phyloP scores from a whole-genome alignment of 2,888 invertebrate species.

The Stegana nigrithorax region DNA sequence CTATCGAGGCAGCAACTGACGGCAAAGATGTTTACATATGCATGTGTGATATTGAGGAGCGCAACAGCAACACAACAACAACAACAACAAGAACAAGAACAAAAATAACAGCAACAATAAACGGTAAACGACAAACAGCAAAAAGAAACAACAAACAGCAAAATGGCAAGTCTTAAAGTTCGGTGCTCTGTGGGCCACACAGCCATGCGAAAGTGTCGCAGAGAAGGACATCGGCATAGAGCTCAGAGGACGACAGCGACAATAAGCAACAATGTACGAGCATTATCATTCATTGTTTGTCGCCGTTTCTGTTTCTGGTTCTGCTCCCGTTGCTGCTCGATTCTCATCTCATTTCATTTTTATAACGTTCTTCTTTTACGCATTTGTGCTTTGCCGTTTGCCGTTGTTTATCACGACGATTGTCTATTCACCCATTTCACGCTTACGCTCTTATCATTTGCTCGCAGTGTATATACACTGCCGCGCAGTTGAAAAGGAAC shows the following conservation, averaged over 20 bases:
- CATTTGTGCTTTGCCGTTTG: slow-evolving; percentile 7
- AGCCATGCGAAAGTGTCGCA: too few relatives aligned
- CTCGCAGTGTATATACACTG: too few relatives aligned
- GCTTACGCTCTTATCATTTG: too few relatives aligned
- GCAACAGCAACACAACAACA: slow-evolving; percentile 36
- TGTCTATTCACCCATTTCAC: too few relatives aligned
- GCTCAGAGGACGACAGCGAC: slow-evolving; percentile 6
- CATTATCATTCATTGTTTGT: slow-evolving; percentile 55
- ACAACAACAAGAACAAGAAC: background rate
- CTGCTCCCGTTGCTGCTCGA: slow-evolving; percentile 23
- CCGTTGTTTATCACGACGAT: too few relatives aligned
- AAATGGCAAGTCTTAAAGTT: too few relatives aligned
- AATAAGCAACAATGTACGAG: slow-evolving; percentile 56
- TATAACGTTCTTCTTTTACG: slow-evolving; percentile 27
- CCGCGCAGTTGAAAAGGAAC: too few relatives aligned
- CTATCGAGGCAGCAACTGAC: too few relatives aligned
- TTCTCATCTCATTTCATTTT: slow-evolving; percentile 13
- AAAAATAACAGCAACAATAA: slow-evolving; percentile 10
- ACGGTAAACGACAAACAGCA: slow-evolving; percentile 26
- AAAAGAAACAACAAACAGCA: slow-evolving; percentile 52
- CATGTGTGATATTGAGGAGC: too few relatives aligned
- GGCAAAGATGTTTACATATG: too few relatives aligned
- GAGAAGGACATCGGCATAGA: slow-evolving; percentile 20
- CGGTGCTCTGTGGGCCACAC: too few relatives aligned
- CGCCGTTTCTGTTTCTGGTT: slow-evolving; percentile 47